Base-by-base conservation (phyloP, 2,888 invertebrate genomes). In the Anoplius nigerrimus region DNA sequence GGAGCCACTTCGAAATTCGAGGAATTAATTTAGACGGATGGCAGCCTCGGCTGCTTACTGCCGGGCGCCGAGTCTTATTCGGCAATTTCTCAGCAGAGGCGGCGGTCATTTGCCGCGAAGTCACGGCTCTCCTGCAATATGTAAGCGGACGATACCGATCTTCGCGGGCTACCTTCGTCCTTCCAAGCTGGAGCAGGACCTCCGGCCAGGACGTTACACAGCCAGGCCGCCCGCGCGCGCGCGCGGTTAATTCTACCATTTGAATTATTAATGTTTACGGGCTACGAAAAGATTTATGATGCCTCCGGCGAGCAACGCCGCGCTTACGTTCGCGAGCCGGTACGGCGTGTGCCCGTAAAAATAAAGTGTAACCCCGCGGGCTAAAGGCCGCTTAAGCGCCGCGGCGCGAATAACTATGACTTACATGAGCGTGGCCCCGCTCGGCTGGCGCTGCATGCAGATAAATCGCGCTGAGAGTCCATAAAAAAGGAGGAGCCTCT, bases 201-300 rank as follows among this genome's bases (percentile, higher is more conserved):
- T 8, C 16, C 48, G 5, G 48, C 11, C n/a, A 15, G n/a, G 5
- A 2, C 18, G 48, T 18, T 16, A 16, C 48, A 18, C 48, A 13
- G 42, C 42, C 6, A 42, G 42, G 8, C 8, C 42, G 42, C 8
- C 13, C 42, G 48, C 48, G 16, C 13, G n/a, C 48, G 48, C 34
- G 48, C 45, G 16, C 43, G 67, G 62, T 75, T 68, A 71, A 71
- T 62, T 62, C 62, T 20, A 18, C 46, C 48, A 45, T 62, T 62
- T 73, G 45, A 61, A 56, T 66, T 66, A 56, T 66, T 66, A 66
- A 66, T 55, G 66, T 62, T 66, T 57, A 48, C 61, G 48, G 34
- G 56, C 48, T n/a, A 15, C 18, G 27, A 21, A 43, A 24, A 57
- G 56, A 66, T 61, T 62, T 66, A 66, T 45, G 57, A 57, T 6